Base-by-base conservation (phyloP, 2,797 vertebrate genomes). In the Podargus strigoides region DNA sequence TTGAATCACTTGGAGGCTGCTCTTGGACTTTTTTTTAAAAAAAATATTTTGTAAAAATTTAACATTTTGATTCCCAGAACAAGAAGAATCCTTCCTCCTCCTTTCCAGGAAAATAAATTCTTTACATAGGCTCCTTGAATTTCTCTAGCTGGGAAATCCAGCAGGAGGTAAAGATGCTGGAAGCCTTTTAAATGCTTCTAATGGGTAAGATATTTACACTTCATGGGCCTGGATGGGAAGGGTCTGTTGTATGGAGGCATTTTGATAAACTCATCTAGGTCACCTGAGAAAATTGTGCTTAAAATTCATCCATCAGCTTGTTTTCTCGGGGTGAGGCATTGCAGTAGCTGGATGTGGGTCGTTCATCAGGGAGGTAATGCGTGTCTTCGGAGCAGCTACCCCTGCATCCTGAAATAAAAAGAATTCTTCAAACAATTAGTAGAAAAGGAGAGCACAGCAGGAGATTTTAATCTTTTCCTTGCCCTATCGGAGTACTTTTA, bases 111-210 rank as follows among this genome's bases (percentile, higher is more conserved):
- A 73, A 90, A 85, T 46, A 88, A 81, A 76, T 87, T 69, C 39
- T 66, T 91, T 70, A 77, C 37, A 42, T 83, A 13, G 30, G 37
- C 13, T 30, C 47, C 60, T 47, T 14, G 22, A 52, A 66, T 82
- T 80, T 93, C 34, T 91, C 67, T 77, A 5, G 41, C 73, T 67
- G 68, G 63, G 87, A 93, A 91, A 89, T 67, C 52, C 56, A 87
- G 94, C 85, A 82, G 92, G 85, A 89, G 79, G 80, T 63, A 74
- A 88, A 94, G 87, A 58, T 74, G 55, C 59, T 90, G 87, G 82
- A 75, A 94, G 70, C 69, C 59, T 52, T 88, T 89, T 75, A 82
- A 87, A 23, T 82, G 60, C 60, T 76, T 94, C 69, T 75, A 14
- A 84, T 36, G 69, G 77, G 55, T 74, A 66, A 96, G 52, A 82